A percentile compares a stretch with the other conserved stretches of the same genome.
These are phyloP conservation scores for Eilema sororculum DNA, from an alignment of 2,888 invertebrate genomes.

Conservation along the genomic window DNA sequence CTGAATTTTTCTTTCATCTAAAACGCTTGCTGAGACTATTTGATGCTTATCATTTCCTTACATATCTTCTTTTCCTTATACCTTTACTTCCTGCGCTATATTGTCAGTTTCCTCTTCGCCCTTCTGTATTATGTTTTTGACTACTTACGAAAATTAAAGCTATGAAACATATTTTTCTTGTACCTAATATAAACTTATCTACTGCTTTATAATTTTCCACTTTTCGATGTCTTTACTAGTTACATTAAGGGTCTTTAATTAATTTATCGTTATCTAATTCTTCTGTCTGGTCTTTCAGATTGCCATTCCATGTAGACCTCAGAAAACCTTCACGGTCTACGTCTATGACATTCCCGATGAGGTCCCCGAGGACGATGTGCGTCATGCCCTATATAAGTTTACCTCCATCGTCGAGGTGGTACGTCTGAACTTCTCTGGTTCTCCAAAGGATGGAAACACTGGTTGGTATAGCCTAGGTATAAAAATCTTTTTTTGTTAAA, in stretches of 20 bases:
- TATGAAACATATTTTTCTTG: background rate
- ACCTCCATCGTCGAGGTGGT: constrained; percentile 93
- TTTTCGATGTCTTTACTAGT: background rate
- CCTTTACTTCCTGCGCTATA: constrained; percentile 16
- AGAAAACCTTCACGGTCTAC: constrained; percentile 94
- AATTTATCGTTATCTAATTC: background rate
- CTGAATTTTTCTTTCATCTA: constrained; percentile 29
- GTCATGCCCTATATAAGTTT: constrained; percentile 93
- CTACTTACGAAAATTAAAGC: background rate
- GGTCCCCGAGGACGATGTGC: constrained; percentile 94
- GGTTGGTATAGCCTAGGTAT: constrained; percentile 58
- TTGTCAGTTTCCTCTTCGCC: constrained; percentile 60
- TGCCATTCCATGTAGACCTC: constrained; percentile 94
- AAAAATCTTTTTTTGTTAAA: constrained; percentile 10
- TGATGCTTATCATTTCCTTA: constrained; percentile 10
- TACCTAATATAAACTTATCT: background rate
- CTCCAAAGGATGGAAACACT: constrained; percentile 78
- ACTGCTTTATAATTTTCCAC: background rate
- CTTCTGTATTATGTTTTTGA: constrained; percentile 45
- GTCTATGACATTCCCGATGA: constrained; percentile 94
- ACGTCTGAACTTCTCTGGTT: constrained; percentile 86
- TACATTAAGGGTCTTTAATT: background rate
- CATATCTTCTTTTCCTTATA: constrained; percentile 17
- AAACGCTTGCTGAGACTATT: constrained; percentile 29
- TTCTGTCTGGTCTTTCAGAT: constrained; percentile 78